Evolutionary conservation across 2,888 invertebrate genomes (phyloP).

Genomic region (Lysandra bellargus): DNA sequence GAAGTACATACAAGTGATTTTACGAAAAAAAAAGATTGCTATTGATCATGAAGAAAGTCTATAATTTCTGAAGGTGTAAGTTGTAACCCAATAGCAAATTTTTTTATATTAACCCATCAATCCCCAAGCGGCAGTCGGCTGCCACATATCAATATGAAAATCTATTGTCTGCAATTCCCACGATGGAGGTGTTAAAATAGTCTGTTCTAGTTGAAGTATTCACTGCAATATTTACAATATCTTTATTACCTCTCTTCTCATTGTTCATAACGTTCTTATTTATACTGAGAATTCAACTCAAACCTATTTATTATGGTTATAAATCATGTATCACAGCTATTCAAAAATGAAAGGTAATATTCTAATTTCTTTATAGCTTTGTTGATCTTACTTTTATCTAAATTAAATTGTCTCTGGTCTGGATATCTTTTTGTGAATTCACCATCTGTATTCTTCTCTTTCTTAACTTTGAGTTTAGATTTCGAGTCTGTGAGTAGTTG

Average conservation of each 20-base stretch:
- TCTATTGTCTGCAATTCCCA: too few species aligned
- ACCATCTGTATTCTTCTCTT: slow-evolving; percentile 46
- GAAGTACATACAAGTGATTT: neutral
- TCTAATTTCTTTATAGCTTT: slow-evolving; percentile 84
- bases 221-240: neutral
- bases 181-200: too few species aligned
- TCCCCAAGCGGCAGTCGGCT: too few species aligned
- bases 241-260: neutral
- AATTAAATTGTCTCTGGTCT: slow-evolving; percentile 71
- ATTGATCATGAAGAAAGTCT: neutral
- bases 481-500: slow-evolving; percentile 76
- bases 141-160: too few species aligned
- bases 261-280: neutral
- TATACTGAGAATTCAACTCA: neutral
- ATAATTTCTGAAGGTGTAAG: too few species aligned
- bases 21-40: too few species aligned
- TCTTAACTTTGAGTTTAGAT: slow-evolving; percentile 45
- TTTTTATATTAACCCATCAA: too few species aligned
- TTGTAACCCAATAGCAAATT: too few species aligned
- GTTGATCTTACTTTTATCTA: slow-evolving; percentile 78
- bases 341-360: slow-evolving; percentile 85
- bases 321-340: slow-evolving; percentile 53
- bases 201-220: neutral
- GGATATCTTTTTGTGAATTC: slow-evolving; percentile 81
- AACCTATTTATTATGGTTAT: neutral